Base-by-base conservation (phyloP, 2,113 vertebrate genomes). In the Columba livia region DNA sequence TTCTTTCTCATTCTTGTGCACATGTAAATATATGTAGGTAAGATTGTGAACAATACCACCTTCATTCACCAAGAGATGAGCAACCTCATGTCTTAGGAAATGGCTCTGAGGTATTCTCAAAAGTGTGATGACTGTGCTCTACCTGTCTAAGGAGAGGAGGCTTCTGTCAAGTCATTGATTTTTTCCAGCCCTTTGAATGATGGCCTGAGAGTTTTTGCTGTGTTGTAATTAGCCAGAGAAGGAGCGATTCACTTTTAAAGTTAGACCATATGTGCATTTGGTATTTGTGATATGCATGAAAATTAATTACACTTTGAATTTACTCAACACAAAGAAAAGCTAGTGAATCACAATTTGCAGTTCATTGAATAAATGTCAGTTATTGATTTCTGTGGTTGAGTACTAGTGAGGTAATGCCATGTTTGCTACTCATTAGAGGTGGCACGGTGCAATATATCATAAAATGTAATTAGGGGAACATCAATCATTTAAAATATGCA, bases 331-430 rank as follows among this genome's bases (percentile, higher is more conserved):
- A 98, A 97, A 97, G 94, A 83, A 91, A 96, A 97, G 91, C 90
- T 93, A 94, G 89, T 97, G 97, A 96, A 97, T 98, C 94, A 97
- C 95, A 95, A 96, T 97, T 97, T 97, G 97, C 97, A 97, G 97
- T 96, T 97, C 96, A 97, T 97, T 53, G 96, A 98, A 93, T 97
- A 97, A 97, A 95, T 97, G 98, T 96, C 97, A 97, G 90, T 95
- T 96, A 97, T 97, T 93, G 97, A 97, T 97, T 96, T 95, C 81
- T 92, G 79, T 90, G 94, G 93, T 57, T 97, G 96, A 91, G 66
- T 73, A 70, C 94, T 79, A 88, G 89, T 87, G 96, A 97, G 89
- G 97, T 94, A 92, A 91, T 96, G 74, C 80, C 92, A 79, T 79
- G 95, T 96, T 97, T 97, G 95, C 92, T 96, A 90, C 94, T 97